phyloP scores from a whole-genome alignment of 1,140 invertebrate species.

The Galleria mellonella region DNA sequence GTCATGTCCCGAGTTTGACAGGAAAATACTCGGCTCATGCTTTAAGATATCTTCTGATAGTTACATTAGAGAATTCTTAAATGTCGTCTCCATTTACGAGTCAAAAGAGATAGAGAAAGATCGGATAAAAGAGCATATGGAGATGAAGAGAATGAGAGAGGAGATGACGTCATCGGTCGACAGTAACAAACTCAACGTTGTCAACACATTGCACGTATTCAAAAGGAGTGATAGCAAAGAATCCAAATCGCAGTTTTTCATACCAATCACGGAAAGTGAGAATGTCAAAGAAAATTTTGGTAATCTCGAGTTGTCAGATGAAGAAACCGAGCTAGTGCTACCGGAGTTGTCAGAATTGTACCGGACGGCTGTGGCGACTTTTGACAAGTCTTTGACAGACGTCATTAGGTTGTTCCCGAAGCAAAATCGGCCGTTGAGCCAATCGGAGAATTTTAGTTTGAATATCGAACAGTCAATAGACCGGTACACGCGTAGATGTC shows the following conservation, averaged over 20 bases:
- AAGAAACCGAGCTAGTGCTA: conserved; percentile 47
- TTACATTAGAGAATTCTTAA: conserved; percentile 50
- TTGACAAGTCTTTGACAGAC: conserved; percentile 58
- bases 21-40: conserved; percentile 41
- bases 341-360: conserved; percentile 59
- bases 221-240: conserved; percentile 61
- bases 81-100: conserved; percentile 42
- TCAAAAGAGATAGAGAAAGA: conserved; percentile 49
- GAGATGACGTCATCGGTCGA: conserved; percentile 54
- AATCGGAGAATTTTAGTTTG: conserved; percentile 62
- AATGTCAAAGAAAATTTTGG: conserved; percentile 47
- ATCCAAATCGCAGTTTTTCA: conserved; percentile 68
- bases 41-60: conserved; percentile 47
- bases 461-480: conserved; percentile 65
- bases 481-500: conserved; percentile 65
- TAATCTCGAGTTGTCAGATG: conserved; percentile 50
- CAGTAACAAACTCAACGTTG: conserved; percentile 62
- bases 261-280: conserved; percentile 57
- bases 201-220: conserved; percentile 56
- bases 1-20: conserved; percentile 56
- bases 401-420: conserved; percentile 63
- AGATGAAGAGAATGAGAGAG: conserved; percentile 35
- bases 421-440: conserved; percentile 65
- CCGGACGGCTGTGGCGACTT: conserved; percentile 28
- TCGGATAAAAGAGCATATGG: conserved; percentile 32